Evolutionary conservation across 1,140 invertebrate genomes (phyloP), one percentile per base, ranked within the genome.

Genomic region (Popillia japonica): DNA sequence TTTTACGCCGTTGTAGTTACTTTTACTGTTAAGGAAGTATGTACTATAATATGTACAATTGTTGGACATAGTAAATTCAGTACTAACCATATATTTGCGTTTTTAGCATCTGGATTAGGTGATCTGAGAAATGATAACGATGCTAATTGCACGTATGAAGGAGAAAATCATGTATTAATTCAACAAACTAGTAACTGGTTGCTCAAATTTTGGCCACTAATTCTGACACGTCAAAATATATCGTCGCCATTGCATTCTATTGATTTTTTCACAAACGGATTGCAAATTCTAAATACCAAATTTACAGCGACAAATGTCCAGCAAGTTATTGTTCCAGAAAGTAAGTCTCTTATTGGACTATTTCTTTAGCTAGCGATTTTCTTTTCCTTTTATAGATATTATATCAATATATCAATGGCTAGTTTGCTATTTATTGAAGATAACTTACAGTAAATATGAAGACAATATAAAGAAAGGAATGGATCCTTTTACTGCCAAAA

Each of bases 161-260:
- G 97, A 6, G 97, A 99, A 87, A 98, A 98, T 87, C 97, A 97
- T 87, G 96, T 99, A 48, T 89, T 99, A 6, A 91, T 96, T 9
- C 97, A 99, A 85, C 98, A 99, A 90, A 93, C 96, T 0, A 96
- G 94, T 85, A 99, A 99, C 86, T 96, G 94, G 93, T 87, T 97
- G 59, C 83, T 97, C 40, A 90, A 90, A 42, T 90, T 94, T 82
- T 93, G 91, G 89, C 80, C 84, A 2, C 81, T 86, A 68, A 87
- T 88, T 48, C 84, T 89, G 14, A 79, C 89, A 0, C 82, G 86
- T 14, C 88, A 90, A 68, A 81, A 84, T 61, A 72, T 83, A 4
- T 81, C 85, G 59, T 91, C 92, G 17, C 93, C 94, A 0, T 87
- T 94, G 10, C 88, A 89, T 55, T 91, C 92, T 0, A 89, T 90